Evolutionary conservation across 2,888 invertebrate genomes (phyloP), one percentile per base, ranked within the genome.

Genomic region (Therioaphis trifolii): DNA sequence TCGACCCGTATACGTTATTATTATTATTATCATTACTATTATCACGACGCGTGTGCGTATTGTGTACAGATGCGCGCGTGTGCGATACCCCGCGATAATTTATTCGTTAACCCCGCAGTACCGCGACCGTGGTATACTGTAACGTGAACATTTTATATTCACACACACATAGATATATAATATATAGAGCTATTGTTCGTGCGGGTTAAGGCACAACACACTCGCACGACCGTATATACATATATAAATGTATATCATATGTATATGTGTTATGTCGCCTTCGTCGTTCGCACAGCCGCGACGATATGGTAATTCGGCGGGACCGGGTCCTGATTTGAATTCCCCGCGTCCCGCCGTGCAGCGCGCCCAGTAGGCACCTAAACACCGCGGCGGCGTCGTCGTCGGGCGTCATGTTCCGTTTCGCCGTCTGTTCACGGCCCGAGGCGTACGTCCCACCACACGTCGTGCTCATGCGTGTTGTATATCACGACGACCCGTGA

Each of bases 281-380:
- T 7, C 35, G 35, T 5, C 3, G 7, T 35, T 7, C 35, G 35
- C 12, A 2, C 7, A 29, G 35, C 78, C 78, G 55, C 68, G 52
- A 68, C 52, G 40, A 35, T 78, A 78, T 78, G 78, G 68, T 79
- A 79, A 79, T 75, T 69, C 69, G 40, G 69, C 69, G 40, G 69
- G 18, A n/a, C 63, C 63, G 77, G 68, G 69, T 55, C 40, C 68
- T 55, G 78, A 79, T 79, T 79, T 69, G 15, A 79, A 69, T 77
- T 27, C 49, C n/a, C 27, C 11, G 27, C 49, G 14, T 29, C 43
- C n/a, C 43, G 46, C 61, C 24, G n/a, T 40, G 12, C 27, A 9
- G 21, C 18, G 5, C 9, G 27, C 68, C n/a, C n/a, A n/a, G n/a
- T n/a, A n/a, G n/a, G n/a, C n/a, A n/a, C n/a, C n/a, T n/a, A n/a